phyloP scores from a whole-genome alignment of 2,888 invertebrate species.

The Elegia similella region DNA sequence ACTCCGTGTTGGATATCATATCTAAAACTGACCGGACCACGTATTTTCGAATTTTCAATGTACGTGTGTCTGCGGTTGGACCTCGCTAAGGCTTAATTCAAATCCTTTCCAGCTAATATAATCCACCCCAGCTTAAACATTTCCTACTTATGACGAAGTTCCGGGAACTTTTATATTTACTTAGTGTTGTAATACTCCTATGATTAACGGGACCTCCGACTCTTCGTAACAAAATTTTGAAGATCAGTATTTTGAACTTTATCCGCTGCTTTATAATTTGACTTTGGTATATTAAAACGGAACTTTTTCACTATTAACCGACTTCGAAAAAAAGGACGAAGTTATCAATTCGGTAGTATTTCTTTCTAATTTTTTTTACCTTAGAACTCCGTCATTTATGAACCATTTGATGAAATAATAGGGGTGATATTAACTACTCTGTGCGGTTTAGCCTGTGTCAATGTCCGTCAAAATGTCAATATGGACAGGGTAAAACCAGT shows the following conservation, averaged over 20 bases:
- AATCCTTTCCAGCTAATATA: conserved; percentile 18
- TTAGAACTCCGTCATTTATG: too few species aligned
- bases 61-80: conserved; percentile 17
- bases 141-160: conserved; percentile 1
- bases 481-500: too few species aligned
- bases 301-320: too few species aligned
- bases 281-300: conserved; percentile 6
- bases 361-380: too few species aligned
- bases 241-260: not conserved
- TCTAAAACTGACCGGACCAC: conserved; percentile 47
- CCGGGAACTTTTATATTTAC: conserved; percentile 3
- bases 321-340: too few species aligned
- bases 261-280: not conserved
- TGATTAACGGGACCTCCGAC: conserved; percentile 5
- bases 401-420: too few species aligned
- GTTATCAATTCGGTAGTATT: too few species aligned
- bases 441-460: too few species aligned
- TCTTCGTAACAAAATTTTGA: conserved; percentile 7
- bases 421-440: too few species aligned
- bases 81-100: conserved; percentile 18
- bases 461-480: too few species aligned
- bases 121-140: conserved; percentile 5
- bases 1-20: conserved; percentile 26
- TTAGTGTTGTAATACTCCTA: conserved; percentile 11
- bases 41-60: conserved; percentile 21